These are phyloP conservation scores for Todiramphus saurophagus DNA, from an alignment of 2,113 vertebrate species.

Conservation along the genomic window DNA sequence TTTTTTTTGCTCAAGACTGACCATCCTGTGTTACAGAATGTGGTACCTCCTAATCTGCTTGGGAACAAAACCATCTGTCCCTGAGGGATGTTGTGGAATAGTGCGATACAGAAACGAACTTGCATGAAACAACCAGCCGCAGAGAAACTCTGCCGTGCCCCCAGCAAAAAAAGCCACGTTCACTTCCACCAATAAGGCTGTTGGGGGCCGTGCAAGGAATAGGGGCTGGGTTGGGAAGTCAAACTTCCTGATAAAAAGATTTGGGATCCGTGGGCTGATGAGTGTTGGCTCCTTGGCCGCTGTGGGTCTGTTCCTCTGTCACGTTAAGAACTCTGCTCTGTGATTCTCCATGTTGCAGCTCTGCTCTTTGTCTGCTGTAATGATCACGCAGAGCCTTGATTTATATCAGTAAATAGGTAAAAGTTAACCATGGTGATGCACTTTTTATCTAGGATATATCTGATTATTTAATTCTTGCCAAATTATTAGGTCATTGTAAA, in stretches of 20 bases:
- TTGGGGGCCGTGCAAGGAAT: not conserved
- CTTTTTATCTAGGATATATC: constrained; percentile 22
- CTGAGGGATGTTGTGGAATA: not conserved
- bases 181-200: not conserved
- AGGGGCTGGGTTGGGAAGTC: not conserved
- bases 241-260: not conserved
- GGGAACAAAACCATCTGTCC: not conserved
- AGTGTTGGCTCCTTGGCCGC: not conserved
- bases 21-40: not conserved
- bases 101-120: not conserved
- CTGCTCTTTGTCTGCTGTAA: not conserved
- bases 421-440: constrained; percentile 22
- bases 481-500: constrained; percentile 40
- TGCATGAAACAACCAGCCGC: not conserved
- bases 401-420: not conserved
- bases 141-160: not conserved
- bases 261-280: not conserved
- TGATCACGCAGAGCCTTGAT: not conserved
- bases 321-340: not conserved
- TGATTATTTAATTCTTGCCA: constrained; percentile 70
- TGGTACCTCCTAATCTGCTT: not conserved
- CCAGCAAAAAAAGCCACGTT: accelerated
- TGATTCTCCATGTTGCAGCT: not conserved
- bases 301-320: not conserved
- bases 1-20: not conserved